Base-by-base conservation (phyloP, 2,113 vertebrate species). In the Corvus hawaiiensis region DNA sequence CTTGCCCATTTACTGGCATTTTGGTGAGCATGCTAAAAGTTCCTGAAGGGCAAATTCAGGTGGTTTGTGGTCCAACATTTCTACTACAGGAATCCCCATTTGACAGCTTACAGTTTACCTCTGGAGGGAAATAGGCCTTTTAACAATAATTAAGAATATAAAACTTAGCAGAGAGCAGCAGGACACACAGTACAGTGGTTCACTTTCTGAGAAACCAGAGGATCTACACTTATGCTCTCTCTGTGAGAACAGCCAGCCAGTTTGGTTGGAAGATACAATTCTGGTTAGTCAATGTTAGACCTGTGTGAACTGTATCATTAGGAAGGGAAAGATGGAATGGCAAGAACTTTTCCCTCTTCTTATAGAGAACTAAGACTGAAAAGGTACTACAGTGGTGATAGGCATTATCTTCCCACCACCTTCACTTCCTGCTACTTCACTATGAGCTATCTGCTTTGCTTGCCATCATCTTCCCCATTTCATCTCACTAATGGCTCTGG, bases 1-100 rank as follows among this genome's bases (percentile, higher is more conserved):
- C 94, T 91, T 94, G 97, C 94, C 92, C 93, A 92, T 84, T 95
- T 98, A 97, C 96, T 97, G 97, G 96, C 91, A 92, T 94, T 96
- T 95, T 95, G 87, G 71, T 96, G 87, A 95, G 73, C 89, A 97
- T 96, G 95, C 90, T 97, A 46, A 84, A 79, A 56, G 59, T 94
- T 96, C 97, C 94, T 97, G 86, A 96, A 96, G 91, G 96, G 96
- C 95, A 97, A 95, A 91, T 96, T 97, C 89, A 94, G 77, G 68
- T 67, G 63, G 30, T 75, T 82, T 96, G 39, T 91, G 89, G 91
- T 84, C 68, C 72, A 93, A 83, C 58, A 68, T 84, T 86, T 93
- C 80, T 84, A 90, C 89, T 87, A 96, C 17, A 95, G 84, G 48
- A 72, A 94, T 93, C 88, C 86, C 61, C 92, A 84, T 96, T 76